phyloP scores from a whole-genome alignment of 2,797 vertebrate genomes.

The Podarcis siculus region DNA sequence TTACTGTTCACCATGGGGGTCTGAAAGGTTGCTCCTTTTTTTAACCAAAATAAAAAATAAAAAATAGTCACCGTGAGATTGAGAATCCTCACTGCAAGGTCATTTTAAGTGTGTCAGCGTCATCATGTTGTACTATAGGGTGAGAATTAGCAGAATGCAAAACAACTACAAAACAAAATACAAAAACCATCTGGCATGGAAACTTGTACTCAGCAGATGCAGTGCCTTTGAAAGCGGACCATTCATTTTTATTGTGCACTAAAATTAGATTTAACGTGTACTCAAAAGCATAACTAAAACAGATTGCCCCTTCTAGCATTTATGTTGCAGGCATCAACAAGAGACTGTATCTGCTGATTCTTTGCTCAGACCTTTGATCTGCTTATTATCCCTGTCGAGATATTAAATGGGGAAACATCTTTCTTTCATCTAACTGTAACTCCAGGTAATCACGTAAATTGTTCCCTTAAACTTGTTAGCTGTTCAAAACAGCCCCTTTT shows the following conservation, averaged over 20 bases:
- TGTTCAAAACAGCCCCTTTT: slow-evolving; percentile 38
- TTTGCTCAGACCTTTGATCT: slow-evolving; percentile 57
- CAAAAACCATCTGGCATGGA: slow-evolving; percentile 59
- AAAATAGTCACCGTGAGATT: background rate
- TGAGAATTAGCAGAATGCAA: slow-evolving; percentile 65
- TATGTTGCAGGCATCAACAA: slow-evolving; percentile 39
- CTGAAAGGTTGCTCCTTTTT: slow-evolving; percentile 24
- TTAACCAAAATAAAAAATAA: no score
- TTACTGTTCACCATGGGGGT: slow-evolving; percentile 38
- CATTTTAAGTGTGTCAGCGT: slow-evolving; percentile 53
- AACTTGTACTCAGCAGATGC: slow-evolving; percentile 56
- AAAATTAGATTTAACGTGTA: slow-evolving; percentile 71
- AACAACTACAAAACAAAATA: no score
- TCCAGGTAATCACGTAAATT: slow-evolving; percentile 47
- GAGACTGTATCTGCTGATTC: slow-evolving; percentile 37
- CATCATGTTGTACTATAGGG: slow-evolving; percentile 40
- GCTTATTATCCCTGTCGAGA: slow-evolving; percentile 55
- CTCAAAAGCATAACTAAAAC: slow-evolving; percentile 69
- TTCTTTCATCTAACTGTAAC: slow-evolving; percentile 41
- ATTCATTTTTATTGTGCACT: slow-evolving; percentile 67
- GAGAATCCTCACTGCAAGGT: slow-evolving; percentile 35
- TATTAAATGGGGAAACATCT: slow-evolving; percentile 54
- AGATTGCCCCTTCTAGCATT: slow-evolving; percentile 61
- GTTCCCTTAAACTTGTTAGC: slow-evolving; percentile 42
- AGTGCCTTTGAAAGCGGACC: slow-evolving; percentile 53